Conservation (phyloP, 2,888 invertebrate species). For the Pachymerium ferrugineum region DNA sequence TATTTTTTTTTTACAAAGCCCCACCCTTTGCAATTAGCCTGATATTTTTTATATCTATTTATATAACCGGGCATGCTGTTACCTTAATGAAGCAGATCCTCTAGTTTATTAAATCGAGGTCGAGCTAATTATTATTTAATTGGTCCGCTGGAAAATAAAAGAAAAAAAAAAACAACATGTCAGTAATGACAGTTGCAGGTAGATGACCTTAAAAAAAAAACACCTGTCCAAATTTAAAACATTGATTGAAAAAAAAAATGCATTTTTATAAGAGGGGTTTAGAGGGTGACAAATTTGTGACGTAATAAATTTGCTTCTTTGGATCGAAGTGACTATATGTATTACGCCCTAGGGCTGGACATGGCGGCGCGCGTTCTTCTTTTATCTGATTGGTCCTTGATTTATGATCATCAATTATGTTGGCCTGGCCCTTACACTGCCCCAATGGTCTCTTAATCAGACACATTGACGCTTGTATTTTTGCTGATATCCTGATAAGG, state of each 20-base stretch:
- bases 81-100: neutral
- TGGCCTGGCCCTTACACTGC: neutral
- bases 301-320: neutral
- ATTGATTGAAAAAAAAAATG: neutral
- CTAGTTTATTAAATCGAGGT: neutral
- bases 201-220: neutral
- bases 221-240: neutral
- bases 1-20: neutral
- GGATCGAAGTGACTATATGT: neutral
- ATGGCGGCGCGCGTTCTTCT: neutral
- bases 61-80: conserved; percentile 7
- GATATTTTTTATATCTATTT: neutral
- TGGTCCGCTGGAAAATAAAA: neutral
- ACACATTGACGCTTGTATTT: conserved; percentile 8
- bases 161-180: neutral
- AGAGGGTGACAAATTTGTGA: conserved; percentile 4
- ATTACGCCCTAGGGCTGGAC: neutral
- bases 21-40: conserved; percentile 1
- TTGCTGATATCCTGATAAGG: neutral
- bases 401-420: conserved; percentile 13
- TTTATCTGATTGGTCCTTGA: neutral
- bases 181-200: neutral
- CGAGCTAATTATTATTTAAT: conserved; percentile 9
- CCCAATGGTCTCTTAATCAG: conserved; percentile 13
- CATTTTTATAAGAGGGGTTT: neutral